These are phyloP conservation scores for Oryzias celebensis DNA, from an alignment of 2,113 vertebrate species.

Conservation along the genomic window DNA sequence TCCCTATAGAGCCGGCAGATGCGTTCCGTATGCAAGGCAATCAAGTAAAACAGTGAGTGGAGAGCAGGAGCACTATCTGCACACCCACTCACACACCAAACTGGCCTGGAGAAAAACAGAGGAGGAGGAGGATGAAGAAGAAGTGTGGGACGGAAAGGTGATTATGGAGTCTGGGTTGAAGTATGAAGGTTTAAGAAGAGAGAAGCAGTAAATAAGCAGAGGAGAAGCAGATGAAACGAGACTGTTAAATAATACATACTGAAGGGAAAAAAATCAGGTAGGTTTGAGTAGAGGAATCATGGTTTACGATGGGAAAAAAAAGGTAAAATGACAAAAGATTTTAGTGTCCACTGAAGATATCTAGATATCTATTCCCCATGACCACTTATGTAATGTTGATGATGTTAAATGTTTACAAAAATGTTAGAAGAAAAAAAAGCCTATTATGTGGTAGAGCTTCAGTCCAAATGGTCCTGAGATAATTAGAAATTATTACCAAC, in stretches of 20 bases:
- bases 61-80: slow-evolving; percentile 29
- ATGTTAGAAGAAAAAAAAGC: neutral
- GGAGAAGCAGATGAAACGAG: slow-evolving; percentile 4
- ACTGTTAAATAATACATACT: slow-evolving; percentile 4
- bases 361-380: neutral
- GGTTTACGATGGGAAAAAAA: neutral
- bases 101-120: slow-evolving; percentile 23
- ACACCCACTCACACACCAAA: slow-evolving; percentile 48
- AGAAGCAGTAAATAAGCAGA: slow-evolving; percentile 38
- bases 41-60: slow-evolving; percentile 39
- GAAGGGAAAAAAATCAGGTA: neutral
- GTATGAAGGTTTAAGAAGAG: slow-evolving; percentile 21
- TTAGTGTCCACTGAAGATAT: neutral
- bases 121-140: slow-evolving; percentile 38
- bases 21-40: slow-evolving; percentile 40
- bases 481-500: slow-evolving; percentile 8
- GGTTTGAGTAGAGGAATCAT: too few relatives aligned
- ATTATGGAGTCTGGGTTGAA: slow-evolving; percentile 28
- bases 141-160: slow-evolving; percentile 43
- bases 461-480: neutral
- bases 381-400: slow-evolving; percentile 9
- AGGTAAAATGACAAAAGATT: neutral
- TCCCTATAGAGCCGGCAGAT: slow-evolving; percentile 21
- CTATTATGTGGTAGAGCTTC: neutral
- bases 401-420: neutral